phyloP scores from a whole-genome alignment of 1,140 invertebrate genomes.

The Dendrolimus punctatus region DNA sequence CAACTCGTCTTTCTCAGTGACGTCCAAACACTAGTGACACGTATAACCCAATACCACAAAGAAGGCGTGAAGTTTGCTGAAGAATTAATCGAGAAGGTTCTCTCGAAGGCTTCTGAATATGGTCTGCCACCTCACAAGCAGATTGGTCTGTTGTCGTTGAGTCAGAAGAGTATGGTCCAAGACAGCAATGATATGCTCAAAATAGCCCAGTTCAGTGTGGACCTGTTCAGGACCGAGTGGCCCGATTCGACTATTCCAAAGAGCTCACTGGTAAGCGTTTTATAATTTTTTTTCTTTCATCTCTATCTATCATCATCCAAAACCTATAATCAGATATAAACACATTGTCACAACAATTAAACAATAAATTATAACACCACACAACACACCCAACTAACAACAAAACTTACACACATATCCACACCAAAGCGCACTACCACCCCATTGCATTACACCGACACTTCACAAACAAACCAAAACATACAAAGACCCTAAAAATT shows the following conservation, averaged over 20 bases:
- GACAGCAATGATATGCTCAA: conserved; percentile 20
- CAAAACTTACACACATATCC: too few species aligned
- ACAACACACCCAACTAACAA: too few species aligned
- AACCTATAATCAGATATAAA: too few species aligned
- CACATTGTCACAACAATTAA: too few species aligned
- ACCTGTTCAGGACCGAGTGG: conserved; percentile 35
- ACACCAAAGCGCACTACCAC: too few species aligned
- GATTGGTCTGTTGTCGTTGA: conserved; percentile 32
- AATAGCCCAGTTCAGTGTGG: conserved; percentile 25
- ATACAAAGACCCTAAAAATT: too few species aligned
- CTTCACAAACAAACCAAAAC: too few species aligned
- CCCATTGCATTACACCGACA: too few species aligned
- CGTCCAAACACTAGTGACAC: conserved; percentile 25
- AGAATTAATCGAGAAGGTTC: conserved; percentile 22
- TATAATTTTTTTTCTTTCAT: neutral
- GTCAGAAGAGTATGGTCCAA: conserved; percentile 13
- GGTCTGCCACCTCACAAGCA: conserved; percentile 35
- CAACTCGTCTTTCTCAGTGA: conserved; percentile 19
- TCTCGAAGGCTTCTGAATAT: conserved; percentile 16
- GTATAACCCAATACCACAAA: conserved; percentile 42
- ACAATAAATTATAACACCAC: too few species aligned
- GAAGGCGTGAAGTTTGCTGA: conserved; percentile 36
- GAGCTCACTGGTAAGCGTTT: conserved; percentile 25
- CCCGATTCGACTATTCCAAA: conserved; percentile 16
- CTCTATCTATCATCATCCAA: neutral